Conservation (phyloP, 1,140 invertebrate species). For the Trichonephila clavata region DNA sequence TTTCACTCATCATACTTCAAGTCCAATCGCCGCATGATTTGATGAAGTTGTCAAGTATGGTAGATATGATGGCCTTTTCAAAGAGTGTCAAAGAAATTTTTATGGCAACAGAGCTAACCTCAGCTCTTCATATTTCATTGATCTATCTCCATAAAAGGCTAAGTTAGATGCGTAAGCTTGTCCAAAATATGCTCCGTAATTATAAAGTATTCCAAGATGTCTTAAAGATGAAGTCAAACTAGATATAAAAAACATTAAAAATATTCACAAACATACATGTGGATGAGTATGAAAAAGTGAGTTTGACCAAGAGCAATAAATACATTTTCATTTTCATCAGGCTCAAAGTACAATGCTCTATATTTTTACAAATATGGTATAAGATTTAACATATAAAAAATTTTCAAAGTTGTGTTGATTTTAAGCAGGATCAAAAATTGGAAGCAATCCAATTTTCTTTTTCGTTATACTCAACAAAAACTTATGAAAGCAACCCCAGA, state of each 20-base stretch:
- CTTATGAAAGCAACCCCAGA: too few relatives aligned
- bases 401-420: too few relatives aligned
- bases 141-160: background rate
- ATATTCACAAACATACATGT: too few relatives aligned
- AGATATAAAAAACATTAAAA: background rate
- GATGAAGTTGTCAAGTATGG: background rate
- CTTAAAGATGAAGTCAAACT: background rate
- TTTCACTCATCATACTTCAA: slow-evolving; percentile 2
- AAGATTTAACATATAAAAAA: too few relatives aligned
- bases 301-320: too few relatives aligned
- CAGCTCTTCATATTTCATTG: background rate
- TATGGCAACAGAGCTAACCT: background rate
- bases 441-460: too few relatives aligned
- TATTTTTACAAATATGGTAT: too few relatives aligned
- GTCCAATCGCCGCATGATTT: background rate
- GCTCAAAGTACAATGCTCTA: too few relatives aligned
- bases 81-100: background rate
- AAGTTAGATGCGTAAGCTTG: background rate
- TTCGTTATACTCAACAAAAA: too few relatives aligned
- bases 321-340: too few relatives aligned
- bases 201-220: background rate
- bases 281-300: too few relatives aligned
- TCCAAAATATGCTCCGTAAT: background rate
- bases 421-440: too few relatives aligned
- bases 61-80: background rate